Evolutionary conservation across 2,888 invertebrate species (phyloP).

Genomic region (Gymnocheta viridis): DNA sequence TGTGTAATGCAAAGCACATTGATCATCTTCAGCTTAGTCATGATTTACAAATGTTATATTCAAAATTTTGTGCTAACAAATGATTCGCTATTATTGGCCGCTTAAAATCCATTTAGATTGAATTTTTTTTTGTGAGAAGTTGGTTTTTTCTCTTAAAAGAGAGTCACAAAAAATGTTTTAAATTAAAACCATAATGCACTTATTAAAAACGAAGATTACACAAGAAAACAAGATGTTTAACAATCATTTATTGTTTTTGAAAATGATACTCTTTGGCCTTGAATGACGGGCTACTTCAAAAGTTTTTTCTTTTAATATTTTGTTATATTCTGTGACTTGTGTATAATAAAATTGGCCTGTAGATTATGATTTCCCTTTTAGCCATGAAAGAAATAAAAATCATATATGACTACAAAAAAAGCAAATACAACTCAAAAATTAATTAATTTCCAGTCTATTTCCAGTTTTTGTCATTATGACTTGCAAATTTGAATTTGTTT

Average conservation of each 20-base stretch:
- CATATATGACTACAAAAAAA: no score
- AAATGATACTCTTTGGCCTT: slow-evolving; percentile 12
- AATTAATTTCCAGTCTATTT: no score
- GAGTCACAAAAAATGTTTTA: background rate
- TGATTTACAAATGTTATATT: slow-evolving; percentile 42
- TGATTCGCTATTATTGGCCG: slow-evolving; percentile 3
- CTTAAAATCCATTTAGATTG: background rate
- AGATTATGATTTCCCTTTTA: no score
- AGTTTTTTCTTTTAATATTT: no score
- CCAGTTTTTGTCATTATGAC: no score
- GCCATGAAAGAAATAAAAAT: no score
- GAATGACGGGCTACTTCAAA: background rate
- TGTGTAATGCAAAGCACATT: slow-evolving; percentile 21
- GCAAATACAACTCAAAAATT: no score
- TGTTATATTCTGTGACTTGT: background rate
- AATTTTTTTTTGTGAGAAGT: background rate
- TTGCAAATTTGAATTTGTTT: no score
- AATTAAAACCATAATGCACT: background rate
- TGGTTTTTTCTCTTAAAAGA: background rate
- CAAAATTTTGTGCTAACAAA: slow-evolving; percentile 45
- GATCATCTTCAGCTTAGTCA: slow-evolving; percentile 11
- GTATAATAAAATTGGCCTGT: no score
- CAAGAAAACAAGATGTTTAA: slow-evolving; percentile 67
- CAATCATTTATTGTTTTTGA: slow-evolving; percentile 59
- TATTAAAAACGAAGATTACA: slow-evolving; percentile 75